Percentiles rank a stretch among this genome's conserved stretches.
Evolutionary conservation across 1,140 invertebrate species (phyloP).

Genomic region (Gerris buenoi): DNA sequence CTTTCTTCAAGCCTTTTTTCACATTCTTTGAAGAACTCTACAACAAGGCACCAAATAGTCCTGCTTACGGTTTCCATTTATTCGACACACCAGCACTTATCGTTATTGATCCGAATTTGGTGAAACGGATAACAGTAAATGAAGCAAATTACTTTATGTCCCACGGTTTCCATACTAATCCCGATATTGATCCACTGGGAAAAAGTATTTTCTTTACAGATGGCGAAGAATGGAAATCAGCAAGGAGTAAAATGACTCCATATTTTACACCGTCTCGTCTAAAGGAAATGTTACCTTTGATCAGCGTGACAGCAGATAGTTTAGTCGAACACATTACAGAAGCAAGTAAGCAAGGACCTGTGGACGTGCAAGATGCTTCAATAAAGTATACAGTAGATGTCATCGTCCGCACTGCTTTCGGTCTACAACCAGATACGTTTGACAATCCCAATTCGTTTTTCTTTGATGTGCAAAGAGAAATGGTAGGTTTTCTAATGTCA

Average conservation of each 20-base stretch:
- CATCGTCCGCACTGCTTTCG: not conserved
- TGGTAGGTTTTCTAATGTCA: not conserved
- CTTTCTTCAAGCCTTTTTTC: too few species aligned
- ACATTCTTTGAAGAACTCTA: too few species aligned
- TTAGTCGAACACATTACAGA: not conserved
- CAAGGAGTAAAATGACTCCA: conserved; percentile 41
- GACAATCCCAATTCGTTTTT: not conserved
- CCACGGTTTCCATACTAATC: conserved; percentile 30
- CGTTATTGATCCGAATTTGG: conserved; percentile 27
- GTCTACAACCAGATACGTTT: not conserved
- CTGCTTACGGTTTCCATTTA: not conserved
- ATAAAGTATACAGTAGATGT: not conserved
- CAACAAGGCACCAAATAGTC: too few species aligned
- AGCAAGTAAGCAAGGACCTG: not conserved
- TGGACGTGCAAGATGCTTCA: not conserved
- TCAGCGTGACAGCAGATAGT: too few species aligned
- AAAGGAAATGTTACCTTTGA: conserved; percentile 39
- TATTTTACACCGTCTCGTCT: conserved; percentile 45
- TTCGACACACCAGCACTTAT: not conserved
- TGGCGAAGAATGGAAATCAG: conserved; percentile 38
- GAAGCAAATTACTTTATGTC: conserved; percentile 39
- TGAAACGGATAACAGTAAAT: conserved; percentile 34
- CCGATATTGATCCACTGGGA: conserved; percentile 33
- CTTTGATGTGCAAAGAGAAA: not conserved
- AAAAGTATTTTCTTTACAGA: conserved; percentile 34